Evolutionary conservation across 2,113 vertebrate genomes (phyloP), one percentile per base, ranked within the genome.

Genomic region (Otis tarda): DNA sequence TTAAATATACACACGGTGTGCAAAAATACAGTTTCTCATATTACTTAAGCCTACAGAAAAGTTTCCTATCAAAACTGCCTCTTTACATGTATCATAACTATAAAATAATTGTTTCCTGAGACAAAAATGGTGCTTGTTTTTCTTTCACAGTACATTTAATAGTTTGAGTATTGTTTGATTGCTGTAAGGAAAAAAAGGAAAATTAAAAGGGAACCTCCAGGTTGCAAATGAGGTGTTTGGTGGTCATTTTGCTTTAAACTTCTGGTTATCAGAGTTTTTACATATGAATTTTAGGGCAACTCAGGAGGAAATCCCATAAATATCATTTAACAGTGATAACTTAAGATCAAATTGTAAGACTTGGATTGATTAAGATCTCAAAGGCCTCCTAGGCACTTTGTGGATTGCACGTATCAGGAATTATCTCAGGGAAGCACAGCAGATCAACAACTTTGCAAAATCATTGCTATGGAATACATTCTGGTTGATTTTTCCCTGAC

Each of bases 41-140:
- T 1, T 43, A 50, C 9, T 61, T 71, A 9, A 49, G 10, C 2
- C 75, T 53, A 31, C 12, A 71, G 37, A 68, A 39, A 31, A 28
- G 1, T 79, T 76, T 73, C 28, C 6, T 71, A 14, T 80, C 15
- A 60, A 63, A 93, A 80, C 2, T 64, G 10, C 5, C 8, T 64
- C 7, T 76, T 81, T 52, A 31, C 2, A 23, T 1, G 3, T 20
- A 6, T 0, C 4, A 53, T 35, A 70, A 45, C 2, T 43, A 28
- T 22, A 64, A 60, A 83, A 28, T 17, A 63, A 23, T 23, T 21
- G 4, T 11, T 84, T 27, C 1, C 39, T 68, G 14, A 71, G 21
- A 52, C 7, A 52, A 64, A 75, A 55, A 61, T 8, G 0, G 2
- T 20, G 3, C 3, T 69, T 49, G 2, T 5, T 78, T 70, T 78